Base-by-base conservation (phyloP, 2,113 vertebrate genomes). In the Hippocampus mohnikei region DNA sequence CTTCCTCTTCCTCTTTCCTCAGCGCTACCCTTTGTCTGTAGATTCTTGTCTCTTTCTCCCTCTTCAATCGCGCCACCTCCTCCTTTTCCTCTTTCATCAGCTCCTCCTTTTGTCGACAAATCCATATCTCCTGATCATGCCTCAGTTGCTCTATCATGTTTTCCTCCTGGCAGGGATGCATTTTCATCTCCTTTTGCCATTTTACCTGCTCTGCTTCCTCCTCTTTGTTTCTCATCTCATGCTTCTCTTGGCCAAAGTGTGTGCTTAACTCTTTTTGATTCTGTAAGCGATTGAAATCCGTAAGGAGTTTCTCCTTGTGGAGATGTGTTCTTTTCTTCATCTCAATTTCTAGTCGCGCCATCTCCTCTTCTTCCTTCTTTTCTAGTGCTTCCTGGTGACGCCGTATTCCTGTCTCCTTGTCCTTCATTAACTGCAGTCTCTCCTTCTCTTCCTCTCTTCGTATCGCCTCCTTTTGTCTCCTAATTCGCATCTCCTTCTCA, bases 261-360 rank as follows among this genome's bases (percentile, higher is more conserved):
- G 96, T 84, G 71, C 86, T 83, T 64, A 89, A 73, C 23, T 93
- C 88, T 3, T 92, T 92, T 55, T 93, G 92, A 81, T 89, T 85
- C 72, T 66, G 86, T 59, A 95, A 88, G 71, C 72, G 81, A 69
- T 59, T 77, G 58, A 82, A 81, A 84, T 93, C 76, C 50, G 70
- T 72, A 67, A 59, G 74, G 48, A 74, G 69, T 58, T 68, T 25
- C 52, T 82, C 79, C 0, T 46, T 84, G 56, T 72, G 44, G 29
- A 66, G n/a, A 64, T 18, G 2, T 62, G 77, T 88, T 71, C 86
- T 73, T 65, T 63, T 29, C 48, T 61, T 37, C 60, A 40, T 63
- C 9, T 44, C 62, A 10, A 13, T 25, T 23, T 64, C 29, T 12
- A 25, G 25, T 27, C 8, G 18, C 20, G 21, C 60, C 10, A 10